These are phyloP conservation scores for Meles meles DNA, from an alignment of 2,113 vertebrate genomes.

Conservation along the genomic window DNA sequence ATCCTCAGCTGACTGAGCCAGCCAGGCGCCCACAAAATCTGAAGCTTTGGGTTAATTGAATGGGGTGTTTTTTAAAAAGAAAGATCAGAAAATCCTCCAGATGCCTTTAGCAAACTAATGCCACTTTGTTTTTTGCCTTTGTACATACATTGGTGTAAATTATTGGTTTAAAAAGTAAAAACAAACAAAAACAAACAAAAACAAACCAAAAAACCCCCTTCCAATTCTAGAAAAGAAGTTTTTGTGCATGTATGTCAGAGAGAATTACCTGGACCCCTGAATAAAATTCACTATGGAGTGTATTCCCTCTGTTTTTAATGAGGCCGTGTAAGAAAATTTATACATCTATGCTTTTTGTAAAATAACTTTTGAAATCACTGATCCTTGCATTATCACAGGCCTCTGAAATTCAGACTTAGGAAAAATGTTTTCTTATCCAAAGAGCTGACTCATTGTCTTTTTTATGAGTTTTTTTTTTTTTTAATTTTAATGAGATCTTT, in stretches of 20 bases:
- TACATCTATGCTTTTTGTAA: not conserved
- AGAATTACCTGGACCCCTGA: not conserved
- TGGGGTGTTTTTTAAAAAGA: not conserved
- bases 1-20: not conserved
- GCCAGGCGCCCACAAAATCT: not conserved
- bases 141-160: not conserved
- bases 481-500: not conserved
- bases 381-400: not conserved
- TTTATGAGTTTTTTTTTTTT: not conserved
- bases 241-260: not conserved
- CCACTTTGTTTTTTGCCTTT: not conserved
- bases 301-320: not conserved
- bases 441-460: constrained; percentile 8
- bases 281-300: not conserved
- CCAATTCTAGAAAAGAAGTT: not conserved
- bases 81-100: not conserved
- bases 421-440: not conserved
- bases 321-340: not conserved
- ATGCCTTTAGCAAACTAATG: constrained; percentile 12
- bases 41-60: not conserved
- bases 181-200: not conserved
- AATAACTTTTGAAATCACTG: not conserved
- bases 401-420: constrained; percentile 17
- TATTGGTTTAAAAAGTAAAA: not conserved
- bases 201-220: not conserved